These are phyloP conservation scores for Nycteola revayana DNA, from an alignment of 2,888 invertebrate species.

Conservation along the genomic window DNA sequence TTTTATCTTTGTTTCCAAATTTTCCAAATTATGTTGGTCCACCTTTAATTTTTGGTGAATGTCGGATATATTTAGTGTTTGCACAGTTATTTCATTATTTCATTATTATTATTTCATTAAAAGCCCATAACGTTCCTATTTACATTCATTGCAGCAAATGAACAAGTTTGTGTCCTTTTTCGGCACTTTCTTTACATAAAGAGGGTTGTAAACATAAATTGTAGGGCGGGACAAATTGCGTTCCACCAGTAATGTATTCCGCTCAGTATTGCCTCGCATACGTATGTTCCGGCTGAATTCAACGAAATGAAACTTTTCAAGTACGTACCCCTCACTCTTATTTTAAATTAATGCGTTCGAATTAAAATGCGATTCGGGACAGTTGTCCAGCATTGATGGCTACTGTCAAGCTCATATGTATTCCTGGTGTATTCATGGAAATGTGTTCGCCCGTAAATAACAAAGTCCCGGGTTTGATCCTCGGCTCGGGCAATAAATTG, in stretches of 20 bases:
- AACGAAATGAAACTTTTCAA: conserved; percentile 63
- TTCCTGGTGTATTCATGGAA: too few relatives aligned
- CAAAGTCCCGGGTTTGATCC: too few relatives aligned
- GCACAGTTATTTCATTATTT: too few relatives aligned
- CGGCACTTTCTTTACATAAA: conserved; percentile 61
- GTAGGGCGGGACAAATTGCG: conserved; percentile 72
- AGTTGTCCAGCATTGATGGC: too few relatives aligned
- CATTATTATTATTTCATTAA: too few relatives aligned
- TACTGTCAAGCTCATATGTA: too few relatives aligned
- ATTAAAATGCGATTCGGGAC: conserved; percentile 48
- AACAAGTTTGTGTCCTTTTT: conserved; percentile 46
- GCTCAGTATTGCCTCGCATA: conserved; percentile 51
- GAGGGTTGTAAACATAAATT: conserved; percentile 69
- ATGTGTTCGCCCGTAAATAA: too few relatives aligned
- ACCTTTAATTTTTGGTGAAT: too few relatives aligned
- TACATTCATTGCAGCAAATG: conserved; percentile 41
- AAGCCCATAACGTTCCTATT: conserved; percentile 19
- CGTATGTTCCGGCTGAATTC: conserved; percentile 55
- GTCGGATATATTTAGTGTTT: too few relatives aligned
- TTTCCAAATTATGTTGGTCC: too few relatives aligned
- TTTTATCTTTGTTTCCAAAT: too few relatives aligned
- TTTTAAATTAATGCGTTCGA: conserved; percentile 61
- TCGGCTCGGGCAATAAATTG: too few relatives aligned
- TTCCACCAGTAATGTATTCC: conserved; percentile 64
- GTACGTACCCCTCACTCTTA: conserved; percentile 48